A percentile compares a stretch with the other conserved stretches of the same genome.
These are phyloP conservation scores for Folsomia manolachei DNA, from an alignment of 2,888 invertebrate genomes.

Conservation along the genomic window DNA sequence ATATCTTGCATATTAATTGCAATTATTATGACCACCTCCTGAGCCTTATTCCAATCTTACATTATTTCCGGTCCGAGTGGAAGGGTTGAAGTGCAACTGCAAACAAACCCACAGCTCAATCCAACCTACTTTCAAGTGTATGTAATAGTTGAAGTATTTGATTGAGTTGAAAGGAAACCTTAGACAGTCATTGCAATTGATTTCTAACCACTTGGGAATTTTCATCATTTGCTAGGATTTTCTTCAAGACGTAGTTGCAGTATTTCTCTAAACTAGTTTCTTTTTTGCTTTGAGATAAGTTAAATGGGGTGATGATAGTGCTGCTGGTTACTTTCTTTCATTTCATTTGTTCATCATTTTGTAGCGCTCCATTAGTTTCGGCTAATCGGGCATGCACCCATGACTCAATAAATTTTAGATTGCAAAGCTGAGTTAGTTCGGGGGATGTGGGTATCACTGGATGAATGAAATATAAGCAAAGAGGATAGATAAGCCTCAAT, in stretches of 20 bases:
- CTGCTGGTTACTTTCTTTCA: neutral
- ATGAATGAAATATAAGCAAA: too few species aligned
- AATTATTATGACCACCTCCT: too few species aligned
- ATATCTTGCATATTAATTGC: too few species aligned
- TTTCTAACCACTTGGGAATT: too few species aligned
- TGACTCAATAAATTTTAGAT: conserved; percentile 47
- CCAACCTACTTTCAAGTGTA: too few species aligned
- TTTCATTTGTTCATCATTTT: conserved; percentile 51
- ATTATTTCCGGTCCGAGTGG: neutral
- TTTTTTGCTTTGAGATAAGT: neutral
- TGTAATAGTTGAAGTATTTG: too few species aligned
- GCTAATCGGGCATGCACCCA: conserved; percentile 46
- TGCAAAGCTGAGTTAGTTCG: conserved; percentile 17
- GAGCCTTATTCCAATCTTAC: too few species aligned
- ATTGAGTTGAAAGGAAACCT: neutral
- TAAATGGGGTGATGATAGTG: conserved; percentile 47
- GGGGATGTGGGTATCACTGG: too few species aligned
- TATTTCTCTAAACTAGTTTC: too few species aligned
- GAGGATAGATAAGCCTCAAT: too few species aligned
- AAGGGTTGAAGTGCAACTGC: neutral
- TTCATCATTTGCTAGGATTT: too few species aligned
- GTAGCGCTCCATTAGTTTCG: conserved; percentile 50
- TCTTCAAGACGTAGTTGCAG: too few species aligned
- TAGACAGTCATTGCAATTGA: neutral
- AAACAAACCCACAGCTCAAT: neutral